Conservation (phyloP, 1,140 invertebrate species). For the Araneus ventricosus region DNA sequence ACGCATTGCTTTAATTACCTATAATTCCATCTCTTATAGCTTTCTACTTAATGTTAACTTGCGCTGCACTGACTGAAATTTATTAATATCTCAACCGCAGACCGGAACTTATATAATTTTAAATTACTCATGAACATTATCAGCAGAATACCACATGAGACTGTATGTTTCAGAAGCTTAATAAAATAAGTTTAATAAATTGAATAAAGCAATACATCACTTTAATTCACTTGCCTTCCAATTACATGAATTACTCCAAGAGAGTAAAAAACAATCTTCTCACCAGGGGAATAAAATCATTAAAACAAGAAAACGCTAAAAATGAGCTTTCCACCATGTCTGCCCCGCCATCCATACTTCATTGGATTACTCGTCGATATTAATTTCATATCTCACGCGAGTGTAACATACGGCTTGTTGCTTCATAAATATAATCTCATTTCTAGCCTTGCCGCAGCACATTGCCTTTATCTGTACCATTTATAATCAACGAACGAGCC, state of each 20-base stretch:
- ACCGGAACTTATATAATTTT: too few species aligned
- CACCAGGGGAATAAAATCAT: not conserved
- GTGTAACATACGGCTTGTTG: not conserved
- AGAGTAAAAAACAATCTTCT: not conserved
- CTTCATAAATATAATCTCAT: constrained; percentile 38
- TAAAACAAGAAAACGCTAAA: not conserved
- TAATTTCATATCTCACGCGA: constrained; percentile 30
- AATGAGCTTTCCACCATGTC: not conserved
- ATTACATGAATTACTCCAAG: not conserved
- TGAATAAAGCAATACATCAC: not conserved
- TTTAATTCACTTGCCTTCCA: not conserved
- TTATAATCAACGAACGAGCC: not conserved
- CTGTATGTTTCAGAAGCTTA: not conserved
- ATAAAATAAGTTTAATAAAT: not conserved
- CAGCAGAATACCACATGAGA: too few species aligned
- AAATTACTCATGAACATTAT: too few species aligned
- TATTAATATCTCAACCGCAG: too few species aligned
- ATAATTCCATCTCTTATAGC: too few species aligned
- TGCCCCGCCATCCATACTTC: not conserved
- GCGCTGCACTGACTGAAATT: too few species aligned
- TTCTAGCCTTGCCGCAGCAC: not conserved
- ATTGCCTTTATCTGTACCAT: constrained; percentile 31
- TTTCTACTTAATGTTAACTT: too few species aligned
- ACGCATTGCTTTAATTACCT: too few species aligned
- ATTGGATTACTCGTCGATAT: not conserved